Base-by-base conservation (phyloP, 2,113 vertebrate species). In the Hypomesus transpacificus region DNA sequence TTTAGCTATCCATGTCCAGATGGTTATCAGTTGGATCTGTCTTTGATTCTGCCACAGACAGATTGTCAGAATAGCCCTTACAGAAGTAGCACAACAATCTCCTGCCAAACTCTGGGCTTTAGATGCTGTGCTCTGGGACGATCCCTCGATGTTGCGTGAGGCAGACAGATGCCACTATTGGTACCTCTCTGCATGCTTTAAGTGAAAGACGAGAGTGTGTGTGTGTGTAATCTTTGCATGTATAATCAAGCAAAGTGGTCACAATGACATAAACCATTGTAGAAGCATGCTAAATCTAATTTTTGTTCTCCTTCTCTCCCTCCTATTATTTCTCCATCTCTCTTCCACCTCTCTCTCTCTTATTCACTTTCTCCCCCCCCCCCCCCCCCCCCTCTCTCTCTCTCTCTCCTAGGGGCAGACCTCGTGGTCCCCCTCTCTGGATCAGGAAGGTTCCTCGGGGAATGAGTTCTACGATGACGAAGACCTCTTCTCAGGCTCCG, bases 401-500 rank as follows among this genome's bases (percentile, higher is more conserved):
- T 73, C 75, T 83, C 24, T 79, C 73, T 67, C 73, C 21, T 78
- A 93, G 92, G 89, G 80, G 76, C 89, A 89, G 72, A 81, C 72
- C 50, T 82, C 39, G 39, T 46, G 76, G 84, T 79, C 79, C 18
- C 80, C 74, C 5, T 71, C 77, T 24, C 65, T 75, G 0, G 91
- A 92, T 71, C 84, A 86, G 17, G 92, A 93, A 73, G 82, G 87
- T n/a, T 92, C 92, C 2, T 81, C 91, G 31, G 83, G 79, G 75
- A 86, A 90, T 26, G 91, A 87, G 3, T 86, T 90, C 79, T 88
- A 79, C 3, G 92, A 93, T 11, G 92, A 92, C 1, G 92, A 93
- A 70, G 92, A 93, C 77, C 85, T 90, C 58, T 92, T 89, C 86
- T 93, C 92, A 2, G 92, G 92, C 82, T 93, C 92, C 0, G 92